Evolutionary conservation across 2,888 invertebrate species (phyloP).

Genomic region (Hirtodrosophila histrioides): DNA sequence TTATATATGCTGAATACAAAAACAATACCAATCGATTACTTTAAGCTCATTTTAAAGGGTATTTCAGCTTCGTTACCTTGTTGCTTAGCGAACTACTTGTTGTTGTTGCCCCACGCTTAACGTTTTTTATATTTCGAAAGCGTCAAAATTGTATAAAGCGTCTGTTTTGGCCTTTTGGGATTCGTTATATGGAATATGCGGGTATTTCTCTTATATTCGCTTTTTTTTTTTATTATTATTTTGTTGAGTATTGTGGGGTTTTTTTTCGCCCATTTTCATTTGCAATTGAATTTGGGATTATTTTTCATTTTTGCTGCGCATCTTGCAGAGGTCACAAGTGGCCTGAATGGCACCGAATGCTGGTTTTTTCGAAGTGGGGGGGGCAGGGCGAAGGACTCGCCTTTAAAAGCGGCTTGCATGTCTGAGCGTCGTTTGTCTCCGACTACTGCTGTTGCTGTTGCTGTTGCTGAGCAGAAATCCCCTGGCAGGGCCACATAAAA

Average conservation of each 20-base stretch:
- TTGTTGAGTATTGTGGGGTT: conserved; percentile 57
- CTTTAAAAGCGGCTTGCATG: conserved; percentile 69
- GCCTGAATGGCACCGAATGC: conserved; percentile 58
- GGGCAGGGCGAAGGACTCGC: background rate
- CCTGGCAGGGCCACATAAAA: conserved; percentile 23
- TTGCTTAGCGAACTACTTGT: conserved; percentile 3
- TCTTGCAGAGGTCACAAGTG: conserved; percentile 77
- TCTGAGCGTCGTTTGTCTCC: conserved; percentile 75
- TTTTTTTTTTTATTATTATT: conserved; percentile 11
- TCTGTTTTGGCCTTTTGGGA: conserved; percentile 62
- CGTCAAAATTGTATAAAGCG: conserved; percentile 60
- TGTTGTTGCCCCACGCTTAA: conserved; percentile 16
- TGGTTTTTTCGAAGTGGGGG: background rate
- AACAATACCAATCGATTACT: no score
- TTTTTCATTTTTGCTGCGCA: conserved; percentile 79
- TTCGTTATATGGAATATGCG: conserved; percentile 29
- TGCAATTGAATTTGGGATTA: conserved; percentile 81
- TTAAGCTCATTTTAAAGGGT: conserved; percentile 6
- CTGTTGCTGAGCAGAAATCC: conserved; percentile 29
- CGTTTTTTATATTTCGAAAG: conserved; percentile 41
- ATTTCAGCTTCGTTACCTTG: conserved; percentile 7
- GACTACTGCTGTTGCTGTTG: conserved; percentile 39
- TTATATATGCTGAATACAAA: no score
- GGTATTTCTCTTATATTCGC: conserved; percentile 14
- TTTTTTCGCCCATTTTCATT: conserved; percentile 79